Base-by-base conservation (phyloP, 2,797 vertebrate species). In the Gallinago stenura region DNA sequence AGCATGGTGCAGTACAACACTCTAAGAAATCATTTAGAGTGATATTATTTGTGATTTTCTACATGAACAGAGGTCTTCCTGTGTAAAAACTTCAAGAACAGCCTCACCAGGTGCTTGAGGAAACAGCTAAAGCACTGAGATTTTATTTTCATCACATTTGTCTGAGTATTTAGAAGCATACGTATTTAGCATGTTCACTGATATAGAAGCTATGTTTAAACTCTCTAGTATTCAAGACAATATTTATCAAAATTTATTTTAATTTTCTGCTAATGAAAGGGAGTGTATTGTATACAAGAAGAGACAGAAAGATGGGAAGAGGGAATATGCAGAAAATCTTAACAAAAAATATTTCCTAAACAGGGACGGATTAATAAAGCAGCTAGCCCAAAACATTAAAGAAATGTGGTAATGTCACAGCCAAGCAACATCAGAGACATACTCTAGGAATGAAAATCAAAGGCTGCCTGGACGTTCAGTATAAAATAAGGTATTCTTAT, bases 41-140 rank as follows among this genome's bases (percentile, higher is more conserved):
- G 35, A 85, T 94, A 95, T 85, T 56, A 66, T 54, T 87, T 92
- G 31, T 84, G 58, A 95, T 82, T 76, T 94, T 11, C 30, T 76
- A 15, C 33, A 68, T 39, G 53, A 41, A 82, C 10, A 84, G 60
- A 71, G 26, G 35, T 62, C 68, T 93, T 80, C 9, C 17, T 60
- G 48, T 9, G 66, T 15, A 79, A 97, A 76, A 87, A 28, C 46
- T 20, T 45, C 26, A 57, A 66, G 66, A 76, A 83, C 4, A 6
- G 2, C 24, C 37, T 90, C 62, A 51, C 6, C 6, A 15, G n/a
- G 12, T 61, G 25, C 50, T 70, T n/a, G 22, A 73, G 12, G 7
- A 82, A 93, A n/a, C 25, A 61, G 7, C 19, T 48, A 43, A 62
- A 70, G 15, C 7, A 39, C 8, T 39, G 41, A 79, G 51, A 24